Conservation (phyloP, 2,113 vertebrate genomes). For the Sturnira hondurensis region DNA sequence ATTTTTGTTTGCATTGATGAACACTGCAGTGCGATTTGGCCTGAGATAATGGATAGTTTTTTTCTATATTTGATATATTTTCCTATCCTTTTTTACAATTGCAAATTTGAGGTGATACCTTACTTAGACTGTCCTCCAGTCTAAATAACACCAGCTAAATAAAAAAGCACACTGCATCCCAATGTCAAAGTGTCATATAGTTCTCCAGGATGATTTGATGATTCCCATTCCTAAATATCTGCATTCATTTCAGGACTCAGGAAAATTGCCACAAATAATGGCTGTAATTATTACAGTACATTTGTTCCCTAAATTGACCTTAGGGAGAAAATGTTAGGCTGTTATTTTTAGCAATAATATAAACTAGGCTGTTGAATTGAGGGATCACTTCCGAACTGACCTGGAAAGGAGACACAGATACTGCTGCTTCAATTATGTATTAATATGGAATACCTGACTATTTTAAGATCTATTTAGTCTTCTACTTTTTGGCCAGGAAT, state of each 20-base stretch:
- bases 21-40: background rate
- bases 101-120: background rate
- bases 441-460: slow-evolving; percentile 51
- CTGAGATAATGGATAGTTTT: slow-evolving; percentile 12
- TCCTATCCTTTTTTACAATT: background rate
- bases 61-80: background rate
- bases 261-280: slow-evolving; percentile 68
- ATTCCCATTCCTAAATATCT: slow-evolving; percentile 58
- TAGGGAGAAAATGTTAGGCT: slow-evolving; percentile 60
- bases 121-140: background rate
- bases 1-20: slow-evolving; percentile 47
- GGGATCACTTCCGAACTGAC: slow-evolving; percentile 55
- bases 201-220: slow-evolving; percentile 22
- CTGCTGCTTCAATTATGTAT: slow-evolving; percentile 35
- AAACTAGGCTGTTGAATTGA: slow-evolving; percentile 63
- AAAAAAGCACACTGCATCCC: background rate
- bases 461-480: slow-evolving; percentile 55
- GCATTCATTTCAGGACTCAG: slow-evolving; percentile 59
- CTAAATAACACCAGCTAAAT: slow-evolving; percentile 6
- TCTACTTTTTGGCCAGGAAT: background rate
- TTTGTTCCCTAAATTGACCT: slow-evolving; percentile 64
- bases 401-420: slow-evolving; percentile 57
- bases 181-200: slow-evolving; percentile 58
- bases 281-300: slow-evolving; percentile 71
- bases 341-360: slow-evolving; percentile 64